These are phyloP conservation scores for Coecobrya sp. DNA, from an alignment of 2,888 invertebrate species.

Conservation along the genomic window DNA sequence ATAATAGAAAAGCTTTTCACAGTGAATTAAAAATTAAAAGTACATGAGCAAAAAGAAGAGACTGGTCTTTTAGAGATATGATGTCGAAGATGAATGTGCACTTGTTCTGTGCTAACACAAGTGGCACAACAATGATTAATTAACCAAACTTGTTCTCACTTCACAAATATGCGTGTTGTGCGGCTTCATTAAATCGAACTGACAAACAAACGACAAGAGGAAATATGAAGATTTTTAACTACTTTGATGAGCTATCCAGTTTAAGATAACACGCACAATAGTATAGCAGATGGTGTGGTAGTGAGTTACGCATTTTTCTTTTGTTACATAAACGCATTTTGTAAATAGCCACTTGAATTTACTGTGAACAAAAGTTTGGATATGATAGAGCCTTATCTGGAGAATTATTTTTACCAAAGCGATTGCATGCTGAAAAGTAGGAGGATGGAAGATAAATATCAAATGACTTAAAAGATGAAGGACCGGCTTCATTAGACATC, in stretches of 20 bases:
- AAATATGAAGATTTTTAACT: background rate
- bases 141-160: conserved; percentile 73
- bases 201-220: conserved; percentile 50
- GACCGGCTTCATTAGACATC: conserved; percentile 20
- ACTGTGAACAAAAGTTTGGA: background rate
- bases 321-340: background rate
- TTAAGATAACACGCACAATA: background rate
- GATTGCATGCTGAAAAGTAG: no score
- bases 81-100: conserved; percentile 25
- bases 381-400: no score
- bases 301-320: no score
- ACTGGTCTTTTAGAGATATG: background rate
- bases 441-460: background rate
- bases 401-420: no score
- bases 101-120: conserved; percentile 50
- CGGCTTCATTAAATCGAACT: conserved; percentile 66
- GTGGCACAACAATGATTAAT: conserved; percentile 73
- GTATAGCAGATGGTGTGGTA: background rate
- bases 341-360: conserved; percentile 28
- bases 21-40: conserved; percentile 52
- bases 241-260: background rate
- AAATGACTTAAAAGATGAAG: background rate
- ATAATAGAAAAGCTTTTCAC: conserved; percentile 71
- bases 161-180: conserved; percentile 25
- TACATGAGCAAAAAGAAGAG: conserved; percentile 49